These are phyloP conservation scores for Cirrhinus molitorella DNA, from an alignment of 2,797 vertebrate species.

Conservation along the genomic window DNA sequence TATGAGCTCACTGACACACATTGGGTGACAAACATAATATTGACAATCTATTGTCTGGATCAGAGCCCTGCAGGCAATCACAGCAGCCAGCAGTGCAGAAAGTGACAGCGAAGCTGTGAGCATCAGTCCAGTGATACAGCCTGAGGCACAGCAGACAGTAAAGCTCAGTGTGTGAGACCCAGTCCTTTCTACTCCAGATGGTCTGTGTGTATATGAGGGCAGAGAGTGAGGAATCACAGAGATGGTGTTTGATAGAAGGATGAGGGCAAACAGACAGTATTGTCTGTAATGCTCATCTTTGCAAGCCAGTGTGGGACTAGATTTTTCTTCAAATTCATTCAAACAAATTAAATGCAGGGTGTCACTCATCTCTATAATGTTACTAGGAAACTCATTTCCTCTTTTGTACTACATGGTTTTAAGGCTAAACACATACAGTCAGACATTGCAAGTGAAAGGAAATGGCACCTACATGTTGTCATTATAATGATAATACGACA, in stretches of 20 bases:
- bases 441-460: conserved; percentile 42
- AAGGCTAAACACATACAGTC: conserved; percentile 1
- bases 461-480: conserved; percentile 38
- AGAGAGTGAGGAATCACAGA: conserved; percentile 39
- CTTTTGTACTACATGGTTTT: conserved; percentile 5
- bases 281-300: neutral
- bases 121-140: conserved; percentile 42
- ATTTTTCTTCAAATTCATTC: neutral
- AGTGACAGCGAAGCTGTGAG: conserved; percentile 64
- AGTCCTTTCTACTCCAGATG: conserved; percentile 59
- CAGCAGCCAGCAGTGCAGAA: conserved; percentile 56
- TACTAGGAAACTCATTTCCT: neutral
- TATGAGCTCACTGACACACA: conserved; percentile 50
- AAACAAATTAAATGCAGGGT: neutral
- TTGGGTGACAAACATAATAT: conserved; percentile 53
- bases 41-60: conserved; percentile 53
- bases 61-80: conserved; percentile 44
- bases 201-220: conserved; percentile 31
- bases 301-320: neutral
- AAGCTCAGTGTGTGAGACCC: conserved; percentile 15
- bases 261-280: conserved; percentile 49
- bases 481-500: conserved; percentile 51
- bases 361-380: conserved; percentile 1
- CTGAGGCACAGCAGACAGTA: conserved; percentile 52
- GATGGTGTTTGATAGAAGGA: conserved; percentile 56